phyloP scores from a whole-genome alignment of 2,113 vertebrate genomes.

The Desmodus rotundus region DNA sequence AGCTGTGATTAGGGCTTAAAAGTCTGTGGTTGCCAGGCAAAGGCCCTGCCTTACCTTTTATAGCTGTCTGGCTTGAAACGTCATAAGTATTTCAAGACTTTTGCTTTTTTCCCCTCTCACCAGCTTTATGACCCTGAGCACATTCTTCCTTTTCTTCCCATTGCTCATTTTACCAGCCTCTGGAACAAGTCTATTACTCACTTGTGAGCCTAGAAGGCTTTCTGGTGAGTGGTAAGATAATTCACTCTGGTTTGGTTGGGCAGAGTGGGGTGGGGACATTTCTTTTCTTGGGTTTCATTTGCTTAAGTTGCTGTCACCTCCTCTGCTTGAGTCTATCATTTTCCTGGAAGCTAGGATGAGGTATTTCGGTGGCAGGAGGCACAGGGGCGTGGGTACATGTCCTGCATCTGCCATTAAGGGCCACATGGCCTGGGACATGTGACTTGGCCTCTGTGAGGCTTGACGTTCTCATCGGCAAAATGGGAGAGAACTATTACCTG shows the following conservation, averaged over 20 bases:
- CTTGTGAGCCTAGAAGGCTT: neutral
- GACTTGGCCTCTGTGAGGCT: neutral
- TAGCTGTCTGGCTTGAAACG: neutral
- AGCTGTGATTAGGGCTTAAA: neutral
- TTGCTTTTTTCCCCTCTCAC: neutral
- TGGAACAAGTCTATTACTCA: neutral
- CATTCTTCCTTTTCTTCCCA: constrained; percentile 1
- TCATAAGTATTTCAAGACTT: constrained; percentile 1
- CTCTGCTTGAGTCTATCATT: neutral
- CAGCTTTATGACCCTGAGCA: constrained; percentile 8
- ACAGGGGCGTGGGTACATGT: neutral
- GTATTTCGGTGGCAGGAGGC: neutral
- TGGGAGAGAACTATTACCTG: neutral
- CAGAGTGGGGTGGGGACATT: neutral
- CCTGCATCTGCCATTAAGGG: neutral
- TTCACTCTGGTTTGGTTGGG: neutral
- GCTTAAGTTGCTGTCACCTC: neutral
- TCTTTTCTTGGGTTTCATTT: constrained; percentile 11
- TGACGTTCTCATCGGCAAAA: neutral
- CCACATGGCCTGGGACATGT: neutral
- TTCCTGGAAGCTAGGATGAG: neutral
- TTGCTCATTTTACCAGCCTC: constrained; percentile 15
- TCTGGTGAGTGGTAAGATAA: neutral
- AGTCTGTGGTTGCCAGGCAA: neutral
- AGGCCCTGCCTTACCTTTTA: neutral